Evolutionary conservation across 30 jellyfish, hydroid and myxozoan genomes (phyloP), one percentile per base, ranked within the genome.

Genomic region (Rhopilema esculentum): DNA sequence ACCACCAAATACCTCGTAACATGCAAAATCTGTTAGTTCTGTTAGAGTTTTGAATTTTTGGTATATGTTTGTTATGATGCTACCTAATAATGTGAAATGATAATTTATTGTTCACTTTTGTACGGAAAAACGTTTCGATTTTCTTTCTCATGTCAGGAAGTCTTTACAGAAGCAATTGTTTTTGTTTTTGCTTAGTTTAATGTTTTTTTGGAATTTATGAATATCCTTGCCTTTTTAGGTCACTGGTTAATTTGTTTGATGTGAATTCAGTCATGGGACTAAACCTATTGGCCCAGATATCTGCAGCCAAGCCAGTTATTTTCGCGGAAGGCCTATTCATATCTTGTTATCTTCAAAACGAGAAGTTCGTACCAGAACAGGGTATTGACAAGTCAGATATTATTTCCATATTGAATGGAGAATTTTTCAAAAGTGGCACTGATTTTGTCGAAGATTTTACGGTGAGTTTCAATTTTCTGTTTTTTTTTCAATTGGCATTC

Each of bases 251-350:
- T 49, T 49, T 65, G 23, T 40, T 32, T 19, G 21, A 20, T 49
- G 49, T 31, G 49, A 69, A n/a, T 16, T 16, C 68, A 40, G 61
- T 27, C 27, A 96, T 96, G 99, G 98, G 95, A 40, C 73, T 91
- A 66, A 88, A 96, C 72, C 57, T 71, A 52, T 65, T 96, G 30
- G 85, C 99, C 22, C 80, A 94, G 64, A 87, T 96, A 53, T 97
- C 98, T 0, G 69, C 95, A n/a, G 98, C 99, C 29, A 91, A 97
- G 50, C 99, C 99, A 20, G 96, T 96, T n/a, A 96, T 96, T 22
- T 91, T 65, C 21, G 99, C 99, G 6, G 99, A 96, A 79, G 99
- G 99, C 49, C 91, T 96, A 32, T 96, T 96, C 73, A 96, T 88
- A 19, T 82, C 99, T 4, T 96, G 99, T 53, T 80, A 48, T 69